These are phyloP conservation scores for Hymenochirus boettgeri DNA, from an alignment of 2,113 vertebrate species.

Conservation along the genomic window DNA sequence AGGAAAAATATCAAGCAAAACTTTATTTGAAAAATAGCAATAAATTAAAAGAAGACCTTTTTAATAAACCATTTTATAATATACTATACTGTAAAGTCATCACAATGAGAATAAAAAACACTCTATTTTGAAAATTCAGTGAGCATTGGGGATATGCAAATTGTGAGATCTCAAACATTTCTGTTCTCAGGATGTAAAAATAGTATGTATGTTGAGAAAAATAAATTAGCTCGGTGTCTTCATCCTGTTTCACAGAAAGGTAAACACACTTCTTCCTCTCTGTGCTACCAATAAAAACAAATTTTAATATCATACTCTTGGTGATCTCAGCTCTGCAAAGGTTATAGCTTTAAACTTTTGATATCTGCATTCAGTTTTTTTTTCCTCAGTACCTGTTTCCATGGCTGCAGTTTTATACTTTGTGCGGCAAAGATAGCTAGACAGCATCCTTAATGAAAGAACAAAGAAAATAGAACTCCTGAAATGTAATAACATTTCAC, in stretches of 20 bases:
- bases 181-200: constrained; percentile 16
- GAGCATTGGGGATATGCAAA: neutral
- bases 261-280: constrained; percentile 26
- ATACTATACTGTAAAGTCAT: no score
- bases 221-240: constrained; percentile 22
- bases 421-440: constrained; percentile 11
- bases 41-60: no score
- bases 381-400: constrained; percentile 24
- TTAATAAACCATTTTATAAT: no score
- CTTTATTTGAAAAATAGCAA: no score
- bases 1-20: no score
- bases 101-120: no score
- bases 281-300: constrained; percentile 6
- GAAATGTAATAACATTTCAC: constrained; percentile 12
- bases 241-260: constrained; percentile 21
- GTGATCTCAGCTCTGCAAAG: constrained; percentile 25
- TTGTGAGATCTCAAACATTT: constrained; percentile 8
- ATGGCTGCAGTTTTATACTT: constrained; percentile 19
- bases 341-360: constrained; percentile 32
- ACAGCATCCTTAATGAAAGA: constrained; percentile 26
- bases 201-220: constrained; percentile 3
- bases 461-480: constrained; percentile 7
- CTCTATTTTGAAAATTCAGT: neutral
- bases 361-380: constrained; percentile 33
- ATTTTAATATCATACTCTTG: constrained; percentile 17